Base-by-base conservation (phyloP, 2,797 vertebrate species). In the Eptatretus atami region DNA sequence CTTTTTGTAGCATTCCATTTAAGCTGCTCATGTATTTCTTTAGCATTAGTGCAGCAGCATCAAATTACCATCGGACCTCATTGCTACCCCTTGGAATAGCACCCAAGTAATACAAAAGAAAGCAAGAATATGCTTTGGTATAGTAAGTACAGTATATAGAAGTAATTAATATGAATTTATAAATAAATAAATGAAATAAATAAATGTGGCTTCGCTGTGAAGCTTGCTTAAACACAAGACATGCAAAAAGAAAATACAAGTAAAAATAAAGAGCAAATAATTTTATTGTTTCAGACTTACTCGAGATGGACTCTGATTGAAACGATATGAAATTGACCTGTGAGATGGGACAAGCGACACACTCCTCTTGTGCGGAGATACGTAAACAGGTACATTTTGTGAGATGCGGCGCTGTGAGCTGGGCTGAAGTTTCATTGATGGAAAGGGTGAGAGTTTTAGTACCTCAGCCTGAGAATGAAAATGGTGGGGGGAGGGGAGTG, bases 261-360 rank as follows among this genome's bases (percentile, higher is more conserved):
- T 9, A 24, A n/a, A n/a, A n/a, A 12, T 9, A 61, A 61, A 2
- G 9, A 61, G 15, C n/a, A 63, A 13, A 19, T 53, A 14, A 9
- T 12, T 6, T 10, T 6, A 24, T 6, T 13, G 52, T 15, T 10
- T 15, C 55, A 15, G 10, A 63, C 79, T 67, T 67, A 81, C 90
- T 81, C 95, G 87, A 63, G 86, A 87, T 6, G 90, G 90, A 72
- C 88, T 95, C 70, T 81, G 81, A 52, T 74, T 84, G 69, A 95
- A 88, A 66, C 73, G 80, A 72, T 94, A 95, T 44, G 31, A 44
- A 2, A 86, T 77, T 68, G 81, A 78, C 1, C 81, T 86, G 64
- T 78, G 76, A 52, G 71, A 77, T 0, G 84, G 82, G 0, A 82
- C 81, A 65, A 82, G 71, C 69, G 77, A 76, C 60, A 76, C 64